These are phyloP conservation scores for Zalophus californianus DNA, from an alignment of 2,797 vertebrate genomes.

Conservation along the genomic window DNA sequence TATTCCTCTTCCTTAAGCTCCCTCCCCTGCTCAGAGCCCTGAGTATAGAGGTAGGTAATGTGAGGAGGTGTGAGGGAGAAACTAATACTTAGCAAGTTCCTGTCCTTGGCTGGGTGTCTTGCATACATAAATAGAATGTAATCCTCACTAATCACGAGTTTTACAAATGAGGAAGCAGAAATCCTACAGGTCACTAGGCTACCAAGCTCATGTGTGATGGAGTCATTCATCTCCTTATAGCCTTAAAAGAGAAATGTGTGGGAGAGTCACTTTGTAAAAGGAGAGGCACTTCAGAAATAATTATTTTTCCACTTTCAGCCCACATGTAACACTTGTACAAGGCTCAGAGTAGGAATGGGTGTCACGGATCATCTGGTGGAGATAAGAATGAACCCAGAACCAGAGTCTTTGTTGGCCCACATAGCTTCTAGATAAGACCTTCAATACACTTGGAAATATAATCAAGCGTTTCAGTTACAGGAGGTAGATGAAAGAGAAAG, in stretches of 20 bases:
- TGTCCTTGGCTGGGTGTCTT: neutral
- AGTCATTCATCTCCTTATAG: neutral
- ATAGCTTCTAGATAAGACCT: neutral
- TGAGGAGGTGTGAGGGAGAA: neutral
- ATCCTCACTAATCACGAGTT: neutral
- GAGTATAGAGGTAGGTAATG: neutral
- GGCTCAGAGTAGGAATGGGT: neutral
- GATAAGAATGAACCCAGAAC: neutral
- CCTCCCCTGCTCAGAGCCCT: neutral
- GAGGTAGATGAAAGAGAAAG: neutral
- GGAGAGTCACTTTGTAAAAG: neutral
- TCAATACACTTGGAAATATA: neutral
- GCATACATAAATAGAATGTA: neutral
- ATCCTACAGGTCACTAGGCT: neutral
- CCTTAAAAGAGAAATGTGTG: neutral
- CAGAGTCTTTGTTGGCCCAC: neutral
- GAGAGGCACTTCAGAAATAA: neutral
- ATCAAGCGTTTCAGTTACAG: neutral
- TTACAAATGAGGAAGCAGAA: slow-evolving; percentile 15
- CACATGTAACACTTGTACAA: neutral
- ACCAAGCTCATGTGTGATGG: neutral
- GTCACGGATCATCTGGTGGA: neutral
- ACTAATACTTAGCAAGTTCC: neutral
- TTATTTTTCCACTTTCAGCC: neutral
- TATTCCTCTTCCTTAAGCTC: neutral